phyloP scores from a whole-genome alignment of 2,113 vertebrate species.

The Orycteropus afer region DNA sequence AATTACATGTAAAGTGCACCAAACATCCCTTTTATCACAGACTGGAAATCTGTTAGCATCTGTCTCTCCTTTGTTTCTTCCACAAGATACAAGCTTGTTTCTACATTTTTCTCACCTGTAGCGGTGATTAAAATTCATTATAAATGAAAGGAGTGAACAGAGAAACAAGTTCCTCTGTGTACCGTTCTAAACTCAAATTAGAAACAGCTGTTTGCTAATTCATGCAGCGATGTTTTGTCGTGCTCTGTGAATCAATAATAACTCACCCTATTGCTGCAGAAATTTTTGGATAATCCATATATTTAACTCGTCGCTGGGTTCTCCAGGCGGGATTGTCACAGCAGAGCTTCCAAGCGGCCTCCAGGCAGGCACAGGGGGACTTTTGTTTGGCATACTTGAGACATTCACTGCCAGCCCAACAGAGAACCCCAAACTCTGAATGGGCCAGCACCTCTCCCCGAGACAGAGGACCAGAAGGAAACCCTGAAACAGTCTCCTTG shows the following conservation, averaged over 20 bases:
- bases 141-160: conserved; percentile 92
- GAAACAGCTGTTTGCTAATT: conserved; percentile 96
- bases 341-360: background rate
- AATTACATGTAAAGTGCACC: conserved; percentile 95
- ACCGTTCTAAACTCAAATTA: conserved; percentile 93
- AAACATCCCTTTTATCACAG: conserved; percentile 92
- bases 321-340: conserved; percentile 50
- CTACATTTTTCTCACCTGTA: conserved; percentile 94
- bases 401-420: background rate
- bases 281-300: conserved; percentile 82
- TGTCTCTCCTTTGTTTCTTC: conserved; percentile 91
- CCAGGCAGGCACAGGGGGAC: background rate
- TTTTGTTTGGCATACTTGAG: background rate
- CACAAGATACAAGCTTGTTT: conserved; percentile 94
- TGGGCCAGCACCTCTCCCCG: background rate
- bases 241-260: conserved; percentile 92
- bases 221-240: conserved; percentile 91
- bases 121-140: conserved; percentile 94
- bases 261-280: conserved; percentile 87
- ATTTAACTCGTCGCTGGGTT: conserved; percentile 73
- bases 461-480: conserved; percentile 56
- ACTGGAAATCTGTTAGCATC: conserved; percentile 92
- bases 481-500: background rate
- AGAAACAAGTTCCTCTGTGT: conserved; percentile 94
- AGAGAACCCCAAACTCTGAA: background rate